Base-by-base conservation (phyloP, 2,797 vertebrate species). In the Diplodus puntazzo region DNA sequence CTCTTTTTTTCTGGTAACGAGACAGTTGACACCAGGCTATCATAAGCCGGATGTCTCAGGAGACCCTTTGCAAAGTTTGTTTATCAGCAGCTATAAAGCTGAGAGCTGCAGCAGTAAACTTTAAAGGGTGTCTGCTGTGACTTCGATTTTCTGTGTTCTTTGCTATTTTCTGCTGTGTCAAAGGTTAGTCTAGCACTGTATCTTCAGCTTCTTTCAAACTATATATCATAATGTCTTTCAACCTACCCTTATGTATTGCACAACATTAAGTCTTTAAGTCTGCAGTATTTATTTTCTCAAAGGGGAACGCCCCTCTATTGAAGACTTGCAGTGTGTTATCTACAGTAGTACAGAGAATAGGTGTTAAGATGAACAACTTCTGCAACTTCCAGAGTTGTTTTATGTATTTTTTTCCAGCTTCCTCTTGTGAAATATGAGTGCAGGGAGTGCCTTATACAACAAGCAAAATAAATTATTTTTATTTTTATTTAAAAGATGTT, bases 21-120 rank as follows among this genome's bases (percentile, higher is more conserved):
- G 69, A 69, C 73, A 63, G 75, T 83, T 87, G 77, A 80, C 68
- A 79, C 43, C 78, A 78, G 64, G 84, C 76, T 92, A 84, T 86
- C 87, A 84, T 74, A 55, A 75, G 73, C 68, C 75, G 75, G 71
- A 69, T 74, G 53, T 76, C 78, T 70, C 79, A 23, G 39, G 77
- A 81, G 76, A 65, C 61, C 77, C 23, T 75, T 52, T 75, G 57
- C 68, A 73, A 66, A 74, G 78, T 75, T 80, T 85, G 52, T 82
- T 84, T 85, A 82, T 68, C 49, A 13, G 2, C 52, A 53, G 69
- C 48, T 68, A 21, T 48, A 7, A 59, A 58, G 48, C 62, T 68
- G 42, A 60, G 54, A 85, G 75, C 73, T 59, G 72, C 54, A 45
- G 30, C 74, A 46, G 45, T 59, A 77, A 75, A 75, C 55, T 64